Evolutionary conservation across 2,888 invertebrate species (phyloP).

Genomic region (Lasioglossum figueresi): DNA sequence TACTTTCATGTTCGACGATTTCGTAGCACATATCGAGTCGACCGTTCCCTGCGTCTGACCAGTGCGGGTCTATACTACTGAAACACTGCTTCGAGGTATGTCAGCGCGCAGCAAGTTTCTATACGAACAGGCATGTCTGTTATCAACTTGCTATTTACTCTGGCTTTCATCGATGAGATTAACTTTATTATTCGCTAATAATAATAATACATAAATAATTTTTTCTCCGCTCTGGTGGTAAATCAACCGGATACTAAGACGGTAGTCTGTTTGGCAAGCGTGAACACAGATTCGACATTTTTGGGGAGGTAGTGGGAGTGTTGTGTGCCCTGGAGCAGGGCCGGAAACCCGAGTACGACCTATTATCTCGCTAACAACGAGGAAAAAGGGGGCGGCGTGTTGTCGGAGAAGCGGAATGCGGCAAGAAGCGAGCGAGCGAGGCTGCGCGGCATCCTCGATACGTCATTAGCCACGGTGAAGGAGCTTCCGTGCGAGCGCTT

Average conservation of each 20-base stretch:
- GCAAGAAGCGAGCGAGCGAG: conserved; percentile 52
- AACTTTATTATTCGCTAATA: not conserved
- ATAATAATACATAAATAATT: not conserved
- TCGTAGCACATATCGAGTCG: not conserved
- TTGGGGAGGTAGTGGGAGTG: not conserved
- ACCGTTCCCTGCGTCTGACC: not conserved
- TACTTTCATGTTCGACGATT: not conserved
- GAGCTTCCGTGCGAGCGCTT: conserved; percentile 79
- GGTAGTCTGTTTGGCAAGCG: not conserved
- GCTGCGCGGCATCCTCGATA: conserved; percentile 67
- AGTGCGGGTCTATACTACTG: not conserved
- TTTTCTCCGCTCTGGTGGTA: not conserved
- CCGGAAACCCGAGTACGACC: conserved; percentile 30
- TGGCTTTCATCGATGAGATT: not conserved
- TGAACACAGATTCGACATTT: conserved; percentile 3
- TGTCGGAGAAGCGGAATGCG: conserved; percentile 31
- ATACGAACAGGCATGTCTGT: not conserved
- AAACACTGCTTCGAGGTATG: not conserved
- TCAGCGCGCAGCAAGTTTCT: not conserved
- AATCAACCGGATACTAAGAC: not conserved
- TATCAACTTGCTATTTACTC: not conserved
- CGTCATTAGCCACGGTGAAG: conserved; percentile 78
- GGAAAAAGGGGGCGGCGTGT: conserved; percentile 35
- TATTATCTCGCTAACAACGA: conserved; percentile 58
- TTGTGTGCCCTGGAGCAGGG: not conserved